Evolutionary conservation across 2,888 invertebrate species (phyloP).

Genomic region (Thera britannica): DNA sequence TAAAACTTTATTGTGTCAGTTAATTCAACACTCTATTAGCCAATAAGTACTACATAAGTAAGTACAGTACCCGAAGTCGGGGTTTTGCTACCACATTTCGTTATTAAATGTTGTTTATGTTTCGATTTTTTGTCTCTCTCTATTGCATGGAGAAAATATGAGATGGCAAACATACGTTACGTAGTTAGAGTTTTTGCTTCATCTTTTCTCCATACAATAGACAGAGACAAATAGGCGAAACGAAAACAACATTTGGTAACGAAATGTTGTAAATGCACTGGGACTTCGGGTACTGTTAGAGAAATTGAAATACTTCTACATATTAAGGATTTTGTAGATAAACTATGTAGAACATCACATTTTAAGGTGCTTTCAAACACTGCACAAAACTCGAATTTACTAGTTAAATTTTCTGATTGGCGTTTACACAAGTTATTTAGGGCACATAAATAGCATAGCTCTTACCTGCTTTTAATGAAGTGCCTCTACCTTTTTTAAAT

Average conservation of each 20-base stretch:
- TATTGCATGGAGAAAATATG: too few relatives aligned
- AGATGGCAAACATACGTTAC: too few relatives aligned
- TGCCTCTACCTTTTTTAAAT: slow-evolving; percentile 21
- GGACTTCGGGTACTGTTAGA: neutral
- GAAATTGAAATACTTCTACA: neutral
- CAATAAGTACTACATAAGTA: neutral
- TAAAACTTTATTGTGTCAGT: neutral
- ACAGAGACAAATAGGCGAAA: too few relatives aligned
- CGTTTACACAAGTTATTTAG: slow-evolving; percentile 67
- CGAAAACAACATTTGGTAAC: too few relatives aligned
- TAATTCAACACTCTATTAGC: neutral
- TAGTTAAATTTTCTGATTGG: slow-evolving; percentile 63
- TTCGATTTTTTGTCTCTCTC: too few relatives aligned
- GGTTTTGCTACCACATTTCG: too few relatives aligned
- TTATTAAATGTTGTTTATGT: too few relatives aligned
- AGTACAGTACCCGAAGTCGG: too few relatives aligned
- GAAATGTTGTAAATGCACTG: too few relatives aligned
- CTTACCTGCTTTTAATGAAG: slow-evolving; percentile 15
- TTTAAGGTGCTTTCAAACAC: slow-evolving; percentile 56
- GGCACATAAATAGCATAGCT: slow-evolving; percentile 43
- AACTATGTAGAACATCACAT: slow-evolving; percentile 26
- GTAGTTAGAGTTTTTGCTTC: too few relatives aligned
- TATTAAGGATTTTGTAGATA: slow-evolving; percentile 1
- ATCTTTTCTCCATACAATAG: too few relatives aligned
- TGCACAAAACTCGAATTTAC: slow-evolving; percentile 77